These are phyloP conservation scores for Acrocera orbiculus DNA, from an alignment of 2,888 invertebrate genomes.

Conservation along the genomic window DNA sequence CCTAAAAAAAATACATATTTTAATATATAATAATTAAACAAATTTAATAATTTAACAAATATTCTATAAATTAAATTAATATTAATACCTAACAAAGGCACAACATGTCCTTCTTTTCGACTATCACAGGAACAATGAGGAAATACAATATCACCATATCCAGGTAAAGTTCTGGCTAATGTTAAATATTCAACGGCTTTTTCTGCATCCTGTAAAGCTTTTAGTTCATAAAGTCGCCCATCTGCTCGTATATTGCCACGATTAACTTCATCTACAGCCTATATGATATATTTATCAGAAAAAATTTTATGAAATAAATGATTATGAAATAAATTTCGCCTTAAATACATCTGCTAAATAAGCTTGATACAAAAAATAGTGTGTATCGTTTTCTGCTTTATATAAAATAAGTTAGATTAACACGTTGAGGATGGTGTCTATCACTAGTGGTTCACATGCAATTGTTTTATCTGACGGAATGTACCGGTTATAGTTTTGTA, in stretches of 20 bases:
- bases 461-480: too few relatives aligned
- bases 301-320: too few relatives aligned
- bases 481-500: too few relatives aligned
- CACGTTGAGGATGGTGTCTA: too few relatives aligned
- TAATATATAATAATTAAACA: neutral
- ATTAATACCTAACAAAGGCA: constrained; percentile 48
- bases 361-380: too few relatives aligned
- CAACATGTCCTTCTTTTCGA: constrained; percentile 71
- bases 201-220: constrained; percentile 81
- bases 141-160: constrained; percentile 86
- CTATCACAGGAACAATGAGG: constrained; percentile 90
- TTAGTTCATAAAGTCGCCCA: constrained; percentile 85
- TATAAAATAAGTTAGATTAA: too few relatives aligned
- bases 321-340: too few relatives aligned
- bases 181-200: constrained; percentile 75
- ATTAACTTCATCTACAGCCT: constrained; percentile 89
- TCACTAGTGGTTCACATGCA: too few relatives aligned
- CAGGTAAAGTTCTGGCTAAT: constrained; percentile 68
- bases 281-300: constrained; percentile 14
- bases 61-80: neutral
- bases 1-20: constrained; percentile 30
- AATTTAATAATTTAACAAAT: neutral
- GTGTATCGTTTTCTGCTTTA: too few relatives aligned
- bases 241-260: constrained; percentile 80
- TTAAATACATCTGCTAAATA: too few relatives aligned